Evolutionary conservation across 2,113 vertebrate genomes (phyloP).

Genomic region (Myrmecophaga tridactyla): DNA sequence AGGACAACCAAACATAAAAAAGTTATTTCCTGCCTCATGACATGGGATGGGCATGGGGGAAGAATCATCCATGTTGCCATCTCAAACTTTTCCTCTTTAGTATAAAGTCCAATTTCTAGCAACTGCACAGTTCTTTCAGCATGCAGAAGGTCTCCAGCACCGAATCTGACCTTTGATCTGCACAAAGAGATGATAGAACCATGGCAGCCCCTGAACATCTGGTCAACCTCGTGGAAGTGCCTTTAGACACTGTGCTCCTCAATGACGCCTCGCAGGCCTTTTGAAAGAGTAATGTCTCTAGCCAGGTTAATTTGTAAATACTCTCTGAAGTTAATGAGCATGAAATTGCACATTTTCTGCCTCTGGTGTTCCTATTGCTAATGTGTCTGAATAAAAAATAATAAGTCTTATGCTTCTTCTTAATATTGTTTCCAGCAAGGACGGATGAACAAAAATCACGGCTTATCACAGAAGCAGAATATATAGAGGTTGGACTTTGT

Average conservation of each 20-base stretch:
- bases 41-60: background rate
- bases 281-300: background rate
- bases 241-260: background rate
- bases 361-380: slow-evolving; percentile 46
- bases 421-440: slow-evolving; percentile 47
- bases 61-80: background rate
- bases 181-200: background rate
- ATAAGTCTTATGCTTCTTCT: slow-evolving; percentile 4
- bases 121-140: background rate
- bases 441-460: background rate
- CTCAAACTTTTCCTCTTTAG: background rate
- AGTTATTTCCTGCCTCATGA: background rate
- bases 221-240: slow-evolving; percentile 23
- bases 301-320: slow-evolving; percentile 66
- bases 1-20: background rate
- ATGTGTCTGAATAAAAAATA: slow-evolving; percentile 52
- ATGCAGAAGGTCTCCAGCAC: background rate
- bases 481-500: background rate
- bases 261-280: background rate
- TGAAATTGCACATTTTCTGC: slow-evolving; percentile 52
- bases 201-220: background rate
- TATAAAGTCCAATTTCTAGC: background rate
- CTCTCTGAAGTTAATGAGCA: slow-evolving; percentile 69
- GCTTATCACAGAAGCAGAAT: background rate
- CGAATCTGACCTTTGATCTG: background rate